Conservation (phyloP, 2,888 invertebrate genomes). For the Vesta saturnalis region DNA sequence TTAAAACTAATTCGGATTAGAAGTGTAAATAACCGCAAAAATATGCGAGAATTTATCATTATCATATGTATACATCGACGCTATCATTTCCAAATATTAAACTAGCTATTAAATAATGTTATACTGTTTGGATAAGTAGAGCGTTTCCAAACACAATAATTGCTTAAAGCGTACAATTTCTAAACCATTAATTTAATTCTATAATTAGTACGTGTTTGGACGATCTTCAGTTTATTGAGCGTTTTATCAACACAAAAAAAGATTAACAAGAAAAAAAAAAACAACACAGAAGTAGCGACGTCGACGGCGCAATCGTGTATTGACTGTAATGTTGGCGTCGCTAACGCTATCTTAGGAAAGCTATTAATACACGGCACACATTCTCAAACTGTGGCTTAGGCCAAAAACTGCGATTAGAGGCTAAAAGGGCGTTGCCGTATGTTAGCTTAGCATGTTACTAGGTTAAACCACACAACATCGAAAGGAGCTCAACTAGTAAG, state of each 20-base stretch:
- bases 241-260: neutral
- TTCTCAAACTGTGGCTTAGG: conserved; percentile 47
- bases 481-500: conserved; percentile 31
- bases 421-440: conserved; percentile 40
- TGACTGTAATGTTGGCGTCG: conserved; percentile 26
- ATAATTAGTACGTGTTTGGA: too few species aligned
- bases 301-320: conserved; percentile 23
- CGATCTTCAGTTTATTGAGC: too few species aligned
- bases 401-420: conserved; percentile 38
- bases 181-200: too few species aligned
- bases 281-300: conserved; percentile 15
- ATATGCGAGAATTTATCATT: too few species aligned
- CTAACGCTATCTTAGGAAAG: conserved; percentile 50
- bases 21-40: too few species aligned
- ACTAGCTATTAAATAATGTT: too few species aligned
- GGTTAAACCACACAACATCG: conserved; percentile 40
- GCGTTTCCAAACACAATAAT: too few species aligned
- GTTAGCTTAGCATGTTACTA: conserved; percentile 41
- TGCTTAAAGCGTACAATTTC: too few species aligned
- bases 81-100: too few species aligned
- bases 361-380: conserved; percentile 50
- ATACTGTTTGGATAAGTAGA: too few species aligned
- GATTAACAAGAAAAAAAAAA: neutral
- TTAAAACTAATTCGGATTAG: too few species aligned
- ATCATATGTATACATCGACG: too few species aligned